Conservation (phyloP, 2,113 vertebrate genomes). For the Indicator maculatus region DNA sequence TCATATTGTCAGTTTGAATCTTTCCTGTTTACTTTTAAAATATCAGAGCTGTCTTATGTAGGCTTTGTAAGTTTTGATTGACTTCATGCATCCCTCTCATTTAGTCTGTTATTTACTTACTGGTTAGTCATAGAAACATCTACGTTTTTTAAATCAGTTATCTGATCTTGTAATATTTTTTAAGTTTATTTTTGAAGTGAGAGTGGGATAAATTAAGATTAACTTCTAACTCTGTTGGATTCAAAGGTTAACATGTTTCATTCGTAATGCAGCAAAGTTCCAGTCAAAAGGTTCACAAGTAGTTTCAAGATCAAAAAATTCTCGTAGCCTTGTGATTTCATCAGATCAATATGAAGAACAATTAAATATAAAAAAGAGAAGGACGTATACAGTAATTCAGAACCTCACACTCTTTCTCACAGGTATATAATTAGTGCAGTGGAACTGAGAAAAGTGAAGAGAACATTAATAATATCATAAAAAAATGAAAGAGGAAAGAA, state of each 20-base stretch:
- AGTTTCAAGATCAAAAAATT: neutral
- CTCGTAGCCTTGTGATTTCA: neutral
- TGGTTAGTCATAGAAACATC: neutral
- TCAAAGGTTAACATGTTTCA: neutral
- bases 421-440: neutral
- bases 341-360: neutral
- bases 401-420: neutral
- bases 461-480: neutral
- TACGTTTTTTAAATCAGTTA: neutral
- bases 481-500: neutral
- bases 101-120: neutral
- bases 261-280: neutral
- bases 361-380: neutral
- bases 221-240: neutral
- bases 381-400: fast-evolving
- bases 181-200: neutral
- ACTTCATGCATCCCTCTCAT: neutral
- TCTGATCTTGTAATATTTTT: neutral
- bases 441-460: neutral
- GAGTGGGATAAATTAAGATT: neutral
- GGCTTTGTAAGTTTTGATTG: neutral
- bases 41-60: neutral
- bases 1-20: neutral
- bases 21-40: neutral
- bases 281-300: neutral